Percentiles rank a stretch among this genome's conserved stretches.
These are phyloP conservation scores for Pseudorasbora parva DNA, from an alignment of 2,113 vertebrate species.

Conservation along the genomic window DNA sequence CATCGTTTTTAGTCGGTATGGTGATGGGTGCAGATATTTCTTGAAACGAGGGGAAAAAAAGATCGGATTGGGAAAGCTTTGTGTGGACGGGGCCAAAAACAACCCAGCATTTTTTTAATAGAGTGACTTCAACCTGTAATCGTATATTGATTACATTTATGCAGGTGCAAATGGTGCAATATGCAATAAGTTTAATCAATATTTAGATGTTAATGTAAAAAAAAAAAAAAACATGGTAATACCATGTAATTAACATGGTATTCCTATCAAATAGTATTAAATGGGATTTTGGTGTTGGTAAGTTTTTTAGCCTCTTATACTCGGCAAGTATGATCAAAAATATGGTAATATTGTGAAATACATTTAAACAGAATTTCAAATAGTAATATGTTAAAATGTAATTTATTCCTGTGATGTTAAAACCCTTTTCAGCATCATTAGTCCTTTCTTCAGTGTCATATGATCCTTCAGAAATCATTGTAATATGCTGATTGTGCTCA, in stretches of 20 bases:
- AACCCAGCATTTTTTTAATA: too few species aligned
- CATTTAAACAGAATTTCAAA: too few species aligned
- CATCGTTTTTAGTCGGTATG: too few species aligned
- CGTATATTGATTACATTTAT: too few species aligned
- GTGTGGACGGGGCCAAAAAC: too few species aligned
- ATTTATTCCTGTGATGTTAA: background rate
- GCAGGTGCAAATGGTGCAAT: background rate
- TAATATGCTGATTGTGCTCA: background rate
- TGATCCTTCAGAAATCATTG: background rate
- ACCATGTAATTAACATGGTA: background rate
- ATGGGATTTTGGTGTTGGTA: background rate
- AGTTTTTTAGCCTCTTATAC: background rate
- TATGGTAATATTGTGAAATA: background rate
- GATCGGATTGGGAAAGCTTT: too few species aligned
- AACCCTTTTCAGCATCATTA: background rate
- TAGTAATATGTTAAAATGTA: background rate
- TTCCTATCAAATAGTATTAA: background rate
- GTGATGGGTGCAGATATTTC: too few species aligned
- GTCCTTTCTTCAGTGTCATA: background rate
- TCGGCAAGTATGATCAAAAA: background rate
- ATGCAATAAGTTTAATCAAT: background rate
- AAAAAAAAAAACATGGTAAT: background rate
- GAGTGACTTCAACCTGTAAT: background rate
- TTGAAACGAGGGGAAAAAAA: too few species aligned
- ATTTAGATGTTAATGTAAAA: background rate